Conservation (phyloP, 2,888 invertebrate genomes). For the Noctua pronuba region DNA sequence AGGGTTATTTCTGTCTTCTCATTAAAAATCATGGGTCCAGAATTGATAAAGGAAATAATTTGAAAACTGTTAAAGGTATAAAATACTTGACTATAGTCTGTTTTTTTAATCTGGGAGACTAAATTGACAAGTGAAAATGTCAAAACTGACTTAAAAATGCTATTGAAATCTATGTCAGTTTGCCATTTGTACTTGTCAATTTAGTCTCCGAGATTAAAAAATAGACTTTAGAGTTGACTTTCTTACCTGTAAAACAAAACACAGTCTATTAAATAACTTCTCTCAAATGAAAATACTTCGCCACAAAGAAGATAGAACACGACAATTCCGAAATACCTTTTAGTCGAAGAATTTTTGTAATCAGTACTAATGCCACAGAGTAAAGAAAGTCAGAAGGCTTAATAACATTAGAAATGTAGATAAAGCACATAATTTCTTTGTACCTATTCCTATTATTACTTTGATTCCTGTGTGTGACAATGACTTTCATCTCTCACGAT, state of each 20-base stretch:
- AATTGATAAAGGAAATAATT: background rate
- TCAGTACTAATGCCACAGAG: conserved; percentile 13
- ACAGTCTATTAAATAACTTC: background rate
- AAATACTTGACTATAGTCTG: background rate
- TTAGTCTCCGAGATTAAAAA: too few species aligned
- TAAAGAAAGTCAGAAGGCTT: conserved; percentile 9
- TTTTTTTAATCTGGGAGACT: too few species aligned
- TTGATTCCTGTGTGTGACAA: conserved; percentile 72
- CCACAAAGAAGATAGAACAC: conserved; percentile 41
- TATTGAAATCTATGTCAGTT: too few species aligned
- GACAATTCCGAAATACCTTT: conserved; percentile 22
- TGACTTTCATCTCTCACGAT: conserved; percentile 84
- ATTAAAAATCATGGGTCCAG: background rate
- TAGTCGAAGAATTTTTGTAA: conserved; percentile 33
- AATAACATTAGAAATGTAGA: conserved; percentile 41
- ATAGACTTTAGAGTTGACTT: too few species aligned
- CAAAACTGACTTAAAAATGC: too few species aligned
- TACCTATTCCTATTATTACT: conserved; percentile 57
- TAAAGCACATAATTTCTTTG: conserved; percentile 53
- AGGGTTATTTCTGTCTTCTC: background rate
- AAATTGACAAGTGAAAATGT: too few species aligned
- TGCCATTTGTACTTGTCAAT: too few species aligned
- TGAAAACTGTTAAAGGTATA: background rate
- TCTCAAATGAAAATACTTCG: conserved; percentile 7
- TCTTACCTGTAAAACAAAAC: background rate